A percentile compares a stretch with the other conserved stretches of the same genome.
Evolutionary conservation across 1,140 invertebrate genomes (phyloP).

Genomic region (Drosophila miranda): DNA sequence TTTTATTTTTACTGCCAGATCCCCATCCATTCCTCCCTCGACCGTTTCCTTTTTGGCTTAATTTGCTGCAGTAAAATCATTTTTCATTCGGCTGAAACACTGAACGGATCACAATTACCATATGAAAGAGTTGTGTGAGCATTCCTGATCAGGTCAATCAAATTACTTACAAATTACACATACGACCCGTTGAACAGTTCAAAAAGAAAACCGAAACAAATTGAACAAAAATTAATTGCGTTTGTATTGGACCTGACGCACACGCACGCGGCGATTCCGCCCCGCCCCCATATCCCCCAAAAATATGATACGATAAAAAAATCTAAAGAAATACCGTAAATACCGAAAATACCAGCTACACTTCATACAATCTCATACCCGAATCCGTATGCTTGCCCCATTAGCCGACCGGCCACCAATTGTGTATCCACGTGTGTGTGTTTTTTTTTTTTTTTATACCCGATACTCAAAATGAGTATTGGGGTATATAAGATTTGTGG

Average conservation of each 20-base stretch:
- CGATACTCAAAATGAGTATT: too few species aligned
- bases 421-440: conserved; percentile 32
- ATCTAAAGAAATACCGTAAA: conserved; percentile 25
- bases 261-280: conserved; percentile 76
- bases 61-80: conserved; percentile 26
- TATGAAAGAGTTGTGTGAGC: conserved; percentile 32
- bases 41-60: conserved; percentile 29
- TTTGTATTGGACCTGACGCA: conserved; percentile 80
- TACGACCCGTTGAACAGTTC: conserved; percentile 56
- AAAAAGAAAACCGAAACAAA: conserved; percentile 1
- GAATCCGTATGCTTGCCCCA: conserved; percentile 48
- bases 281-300: conserved; percentile 1
- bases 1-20: conserved; percentile 7
- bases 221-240: conserved; percentile 71
- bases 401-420: conserved; percentile 40
- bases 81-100: conserved; percentile 27
- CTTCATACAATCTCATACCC: conserved; percentile 60
- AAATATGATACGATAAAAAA: conserved; percentile 10
- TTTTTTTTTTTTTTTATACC: too few species aligned
- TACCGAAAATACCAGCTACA: conserved; percentile 30
- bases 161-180: conserved; percentile 55
- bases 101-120: conserved; percentile 10
- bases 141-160: conserved; percentile 28
- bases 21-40: background rate
- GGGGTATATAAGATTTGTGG: too few species aligned